Evolutionary conservation across 2,797 vertebrate genomes (phyloP), one percentile per base, ranked within the genome.

Genomic region (Poecilia gillii): DNA sequence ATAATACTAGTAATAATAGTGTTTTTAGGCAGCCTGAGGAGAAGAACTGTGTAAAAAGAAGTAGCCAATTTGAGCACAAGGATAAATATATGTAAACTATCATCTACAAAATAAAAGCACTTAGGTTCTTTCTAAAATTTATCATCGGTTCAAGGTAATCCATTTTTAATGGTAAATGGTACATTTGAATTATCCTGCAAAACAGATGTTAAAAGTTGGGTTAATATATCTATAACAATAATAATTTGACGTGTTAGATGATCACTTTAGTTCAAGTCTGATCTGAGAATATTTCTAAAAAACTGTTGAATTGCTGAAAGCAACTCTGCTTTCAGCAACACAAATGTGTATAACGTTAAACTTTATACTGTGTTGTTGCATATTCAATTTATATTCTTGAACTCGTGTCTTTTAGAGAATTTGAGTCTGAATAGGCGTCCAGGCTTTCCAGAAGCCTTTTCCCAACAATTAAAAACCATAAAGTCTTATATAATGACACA

Each of bases 371-470:
- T 6, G 3, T 71, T 71, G 41, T 3, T 71, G 2, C 23, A 16
- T 28, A 45, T 45, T n/a, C 3, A 70, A 25, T 41, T 41, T 23
- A 13, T 66, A 8, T 66, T 39, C 0, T 72, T 11, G 5, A 76
- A 36, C 28, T 3, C 0, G 3, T 43, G 4, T 51, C 75, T 81
- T 76, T 75, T 36, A 43, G 57, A 62, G 33, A 72, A 62, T 31
- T 36, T 51, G 71, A 55, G 45, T 68, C 41, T 36, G 62, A 76
- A 49, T 49, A 57, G 71, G 46, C 36, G 14, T 0, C 9, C 39
- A 0, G 6, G 28, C 73, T 79, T 71, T 82, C 64, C 49, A 68
- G 55, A 71, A 78, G 66, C 71, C 64, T 82, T 75, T 84, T 82
- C 78, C 47, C 14, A 13, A 31, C 1, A 2, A 74, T 84, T 76